Evolutionary conservation across 2,113 vertebrate genomes (phyloP).

Genomic region (Corvus moneduloides): DNA sequence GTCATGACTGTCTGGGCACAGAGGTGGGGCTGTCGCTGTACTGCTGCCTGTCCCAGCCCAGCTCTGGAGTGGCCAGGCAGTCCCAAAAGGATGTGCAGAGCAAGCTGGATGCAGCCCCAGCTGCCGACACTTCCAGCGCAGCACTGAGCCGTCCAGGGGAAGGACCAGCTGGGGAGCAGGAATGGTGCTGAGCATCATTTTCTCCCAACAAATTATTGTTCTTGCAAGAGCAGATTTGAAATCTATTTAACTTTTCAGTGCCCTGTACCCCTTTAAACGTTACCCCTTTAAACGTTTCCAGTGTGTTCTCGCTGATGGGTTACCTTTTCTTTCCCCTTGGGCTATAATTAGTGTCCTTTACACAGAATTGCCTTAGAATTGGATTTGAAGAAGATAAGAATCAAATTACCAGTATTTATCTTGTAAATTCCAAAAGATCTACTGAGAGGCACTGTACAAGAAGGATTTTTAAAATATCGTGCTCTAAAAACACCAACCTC

Average conservation of each 20-base stretch:
- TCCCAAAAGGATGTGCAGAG: not conserved
- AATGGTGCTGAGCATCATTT: not conserved
- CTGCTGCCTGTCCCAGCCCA: not conserved
- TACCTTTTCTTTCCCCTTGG: slow-evolving; percentile 75
- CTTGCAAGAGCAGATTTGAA: slow-evolving; percentile 57
- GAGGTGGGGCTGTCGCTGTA: not conserved
- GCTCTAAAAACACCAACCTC: slow-evolving; percentile 11
- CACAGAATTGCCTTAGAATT: slow-evolving; percentile 81
- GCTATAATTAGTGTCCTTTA: slow-evolving; percentile 83
- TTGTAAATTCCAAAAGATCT: slow-evolving; percentile 83
- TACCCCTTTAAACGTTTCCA: slow-evolving; percentile 33
- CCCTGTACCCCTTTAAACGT: slow-evolving; percentile 65
- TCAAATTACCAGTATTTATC: slow-evolving; percentile 86
- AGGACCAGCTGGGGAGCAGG: not conserved
- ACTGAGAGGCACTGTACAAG: slow-evolving; percentile 65
- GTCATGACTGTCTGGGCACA: not conserved
- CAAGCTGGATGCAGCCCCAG: not conserved
- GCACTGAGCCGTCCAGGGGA: not conserved
- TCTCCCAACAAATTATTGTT: slow-evolving; percentile 54
- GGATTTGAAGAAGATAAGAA: slow-evolving; percentile 83
- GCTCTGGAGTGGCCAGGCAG: not conserved
- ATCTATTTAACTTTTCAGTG: slow-evolving; percentile 70
- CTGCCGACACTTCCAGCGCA: rapidly evolving
- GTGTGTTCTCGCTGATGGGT: slow-evolving; percentile 66
- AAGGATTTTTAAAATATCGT: slow-evolving; percentile 30